Conservation (phyloP, 2,797 vertebrate species). For the Epinephelus malabaricus region DNA sequence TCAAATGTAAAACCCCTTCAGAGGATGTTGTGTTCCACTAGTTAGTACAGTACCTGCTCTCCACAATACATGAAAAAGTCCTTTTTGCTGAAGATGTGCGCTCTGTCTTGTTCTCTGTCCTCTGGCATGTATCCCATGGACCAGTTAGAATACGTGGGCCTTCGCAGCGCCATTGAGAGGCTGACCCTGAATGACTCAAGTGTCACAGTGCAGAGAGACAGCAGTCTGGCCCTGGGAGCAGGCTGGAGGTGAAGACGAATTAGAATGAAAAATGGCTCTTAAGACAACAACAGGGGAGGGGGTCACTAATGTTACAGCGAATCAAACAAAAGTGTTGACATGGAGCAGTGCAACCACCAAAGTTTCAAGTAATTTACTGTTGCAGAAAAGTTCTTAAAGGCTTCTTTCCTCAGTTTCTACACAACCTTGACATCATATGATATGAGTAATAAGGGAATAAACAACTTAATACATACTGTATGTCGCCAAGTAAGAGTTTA, state of each 20-base stretch:
- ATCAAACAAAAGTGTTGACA: background rate
- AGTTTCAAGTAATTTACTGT: background rate
- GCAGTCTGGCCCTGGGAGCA: slow-evolving; percentile 94
- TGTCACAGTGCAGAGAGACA: slow-evolving; percentile 94
- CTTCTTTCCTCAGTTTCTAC: background rate
- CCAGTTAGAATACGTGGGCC: slow-evolving; percentile 93
- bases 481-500: slow-evolving; percentile 38
- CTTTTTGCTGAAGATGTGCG: slow-evolving; percentile 31
- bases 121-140: slow-evolving; percentile 96
- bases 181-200: slow-evolving; percentile 97
- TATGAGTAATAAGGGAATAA: slow-evolving; percentile 7
- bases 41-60: slow-evolving; percentile 28
- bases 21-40: slow-evolving; percentile 2
- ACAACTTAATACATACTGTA: background rate
- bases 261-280: slow-evolving; percentile 22
- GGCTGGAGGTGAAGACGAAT: slow-evolving; percentile 92
- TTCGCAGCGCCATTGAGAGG: slow-evolving; percentile 94
- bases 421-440: background rate
- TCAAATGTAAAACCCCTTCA: too few relatives aligned
- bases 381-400: slow-evolving; percentile 7
- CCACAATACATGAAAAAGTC: slow-evolving; percentile 8
- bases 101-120: slow-evolving; percentile 12
- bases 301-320: background rate
- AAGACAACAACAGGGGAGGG: background rate
- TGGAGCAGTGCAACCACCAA: background rate